Conservation (phyloP, 2,888 invertebrate genomes). For the Watsonalla cultraria region DNA sequence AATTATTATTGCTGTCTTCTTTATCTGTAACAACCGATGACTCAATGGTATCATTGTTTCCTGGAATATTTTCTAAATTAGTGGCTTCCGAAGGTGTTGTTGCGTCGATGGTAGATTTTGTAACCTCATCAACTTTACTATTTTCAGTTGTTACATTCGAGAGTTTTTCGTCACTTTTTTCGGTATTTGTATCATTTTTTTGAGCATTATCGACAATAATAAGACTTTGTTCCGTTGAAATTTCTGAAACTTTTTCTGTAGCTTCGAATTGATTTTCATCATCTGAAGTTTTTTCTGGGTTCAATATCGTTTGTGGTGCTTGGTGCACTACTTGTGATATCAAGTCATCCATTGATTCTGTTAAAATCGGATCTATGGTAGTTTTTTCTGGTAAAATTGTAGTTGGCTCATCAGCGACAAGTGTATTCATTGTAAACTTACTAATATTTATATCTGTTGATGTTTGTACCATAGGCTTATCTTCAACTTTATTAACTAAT, state of each 20-base stretch:
- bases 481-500: conserved; percentile 8
- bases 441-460: conserved; percentile 8
- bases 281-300: conserved; percentile 19
- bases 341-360: conserved; percentile 70
- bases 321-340: conserved; percentile 69
- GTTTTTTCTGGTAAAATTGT: conserved; percentile 27
- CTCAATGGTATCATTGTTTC: not conserved
- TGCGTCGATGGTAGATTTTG: not conserved
- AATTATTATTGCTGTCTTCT: not conserved
- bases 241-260: conserved; percentile 26
- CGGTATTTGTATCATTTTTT: conserved; percentile 6
- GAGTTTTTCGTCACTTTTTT: not conserved
- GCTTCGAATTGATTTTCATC: conserved; percentile 18
- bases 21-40: not conserved
- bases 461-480: conserved; percentile 6
- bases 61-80: not conserved
- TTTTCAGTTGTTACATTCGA: not conserved
- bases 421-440: conserved; percentile 17
- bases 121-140: not conserved
- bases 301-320: conserved; percentile 38
- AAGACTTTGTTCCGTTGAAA: conserved; percentile 20
- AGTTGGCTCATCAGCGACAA: conserved; percentile 23
- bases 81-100: not conserved
- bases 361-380: conserved; percentile 60
- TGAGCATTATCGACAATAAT: conserved; percentile 8